A percentile compares a stretch with the other conserved stretches of the same genome.
Conservation (phyloP, 2,888 invertebrate genomes). For the Erebia palarica region DNA sequence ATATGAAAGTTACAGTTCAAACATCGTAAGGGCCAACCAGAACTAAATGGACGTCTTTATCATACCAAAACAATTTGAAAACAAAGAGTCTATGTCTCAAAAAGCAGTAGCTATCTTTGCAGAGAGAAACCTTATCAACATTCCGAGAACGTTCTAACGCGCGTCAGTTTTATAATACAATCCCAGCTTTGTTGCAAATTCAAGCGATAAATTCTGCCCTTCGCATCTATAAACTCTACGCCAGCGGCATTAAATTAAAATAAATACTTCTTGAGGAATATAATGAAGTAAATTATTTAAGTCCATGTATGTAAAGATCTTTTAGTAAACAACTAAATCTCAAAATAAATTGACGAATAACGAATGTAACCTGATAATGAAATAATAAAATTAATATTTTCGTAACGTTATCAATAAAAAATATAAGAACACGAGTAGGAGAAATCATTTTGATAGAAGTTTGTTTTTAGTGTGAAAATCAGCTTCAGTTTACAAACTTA, state of each 20-base stretch:
- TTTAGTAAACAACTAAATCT: not conserved
- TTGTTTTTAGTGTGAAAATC: too few species aligned
- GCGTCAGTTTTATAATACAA: slow-evolving; percentile 24
- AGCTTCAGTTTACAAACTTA: too few species aligned
- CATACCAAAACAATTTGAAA: too few species aligned
- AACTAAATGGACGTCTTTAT: too few species aligned
- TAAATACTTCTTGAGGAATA: slow-evolving; percentile 1
- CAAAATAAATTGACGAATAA: not conserved
- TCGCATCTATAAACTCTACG: slow-evolving; percentile 4
- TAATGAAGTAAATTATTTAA: not conserved
- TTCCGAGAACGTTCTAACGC: slow-evolving; percentile 26
- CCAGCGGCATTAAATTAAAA: slow-evolving; percentile 9
- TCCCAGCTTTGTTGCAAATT: slow-evolving; percentile 19
- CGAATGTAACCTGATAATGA: too few species aligned
- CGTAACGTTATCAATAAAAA: too few species aligned
- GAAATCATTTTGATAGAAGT: too few species aligned
- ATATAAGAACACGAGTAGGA: too few species aligned
- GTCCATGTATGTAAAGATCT: not conserved
- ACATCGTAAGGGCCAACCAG: too few species aligned
- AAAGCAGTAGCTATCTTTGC: slow-evolving; percentile 7
- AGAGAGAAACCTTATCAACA: slow-evolving; percentile 23
- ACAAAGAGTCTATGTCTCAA: slow-evolving; percentile 1
- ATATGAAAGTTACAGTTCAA: too few species aligned
- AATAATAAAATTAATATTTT: too few species aligned
- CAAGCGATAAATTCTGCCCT: slow-evolving; percentile 18